Conservation (phyloP, 2,888 invertebrate genomes). For the Orchesellides sinensis region DNA sequence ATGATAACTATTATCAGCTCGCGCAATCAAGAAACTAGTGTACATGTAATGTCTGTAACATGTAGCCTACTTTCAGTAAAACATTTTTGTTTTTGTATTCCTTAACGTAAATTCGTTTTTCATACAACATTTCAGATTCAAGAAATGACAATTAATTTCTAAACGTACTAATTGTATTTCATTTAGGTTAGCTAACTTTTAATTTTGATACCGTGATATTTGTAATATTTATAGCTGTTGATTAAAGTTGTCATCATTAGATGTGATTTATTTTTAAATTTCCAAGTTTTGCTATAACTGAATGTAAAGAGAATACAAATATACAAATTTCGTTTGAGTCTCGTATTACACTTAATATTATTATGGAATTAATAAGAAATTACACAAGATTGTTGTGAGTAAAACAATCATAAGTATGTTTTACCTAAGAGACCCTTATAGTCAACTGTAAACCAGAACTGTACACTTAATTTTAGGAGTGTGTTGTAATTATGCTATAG, state of each 20-base stretch:
- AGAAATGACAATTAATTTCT: not conserved
- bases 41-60: no score
- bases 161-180: not conserved
- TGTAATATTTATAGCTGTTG: constrained; percentile 4
- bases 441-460: constrained; percentile 31
- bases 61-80: not conserved
- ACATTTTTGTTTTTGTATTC: not conserved
- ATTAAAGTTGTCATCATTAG: constrained; percentile 33
- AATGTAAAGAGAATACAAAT: no score
- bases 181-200: constrained; percentile 28
- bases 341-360: no score
- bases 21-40: constrained; percentile 46
- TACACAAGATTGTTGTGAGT: constrained; percentile 57
- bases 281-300: no score
- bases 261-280: constrained; percentile 53
- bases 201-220: constrained; percentile 58
- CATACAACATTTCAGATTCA: not conserved
- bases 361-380: not conserved
- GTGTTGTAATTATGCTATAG: constrained; percentile 18
- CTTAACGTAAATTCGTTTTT: not conserved
- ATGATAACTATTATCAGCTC: constrained; percentile 10
- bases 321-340: not conserved
- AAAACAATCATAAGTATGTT: constrained; percentile 59
- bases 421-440: constrained; percentile 57
- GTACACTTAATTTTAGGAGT: not conserved